A percentile compares a stretch with the other conserved stretches of the same genome.
Conservation (phyloP, 2,113 vertebrate species). For the Zosterops japonicus region DNA sequence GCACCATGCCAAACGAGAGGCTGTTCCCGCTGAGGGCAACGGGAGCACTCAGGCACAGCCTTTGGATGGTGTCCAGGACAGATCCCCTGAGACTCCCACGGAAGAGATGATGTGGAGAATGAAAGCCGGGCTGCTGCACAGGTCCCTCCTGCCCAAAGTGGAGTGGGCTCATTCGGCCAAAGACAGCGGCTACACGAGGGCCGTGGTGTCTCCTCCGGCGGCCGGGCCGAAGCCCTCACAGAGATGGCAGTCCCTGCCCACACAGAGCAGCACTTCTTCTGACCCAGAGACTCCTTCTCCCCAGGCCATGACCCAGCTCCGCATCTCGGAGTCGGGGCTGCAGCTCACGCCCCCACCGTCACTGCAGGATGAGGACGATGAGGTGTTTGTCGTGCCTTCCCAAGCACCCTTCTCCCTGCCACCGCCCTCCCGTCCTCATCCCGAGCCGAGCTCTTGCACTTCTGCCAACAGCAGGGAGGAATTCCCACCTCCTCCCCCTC, state of each 20-base stretch:
- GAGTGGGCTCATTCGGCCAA: neutral
- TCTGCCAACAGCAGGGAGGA: constrained; percentile 28
- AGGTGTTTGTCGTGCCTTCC: constrained; percentile 81
- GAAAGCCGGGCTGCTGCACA: constrained; percentile 39
- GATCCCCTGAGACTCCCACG: constrained; percentile 2
- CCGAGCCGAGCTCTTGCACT: constrained; percentile 31
- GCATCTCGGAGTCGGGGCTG: constrained; percentile 82
- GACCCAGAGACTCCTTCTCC: constrained; percentile 54
- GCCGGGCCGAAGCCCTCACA: neutral
- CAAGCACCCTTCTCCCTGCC: constrained; percentile 8
- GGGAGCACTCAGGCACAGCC: neutral
- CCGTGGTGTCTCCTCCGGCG: rapidly evolving
- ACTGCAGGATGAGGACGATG: constrained; percentile 78
- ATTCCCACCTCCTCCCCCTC: constrained; percentile 64
- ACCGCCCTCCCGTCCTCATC: neutral
- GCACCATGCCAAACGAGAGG: neutral
- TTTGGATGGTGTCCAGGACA: constrained; percentile 5
- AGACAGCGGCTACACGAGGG: neutral
- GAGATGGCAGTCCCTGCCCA: constrained; percentile 16
- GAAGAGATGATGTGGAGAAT: constrained; percentile 57
- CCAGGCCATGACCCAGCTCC: constrained; percentile 68
- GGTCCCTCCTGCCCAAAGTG: neutral
- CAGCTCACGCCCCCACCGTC: neutral
- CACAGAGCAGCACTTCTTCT: constrained; percentile 60
- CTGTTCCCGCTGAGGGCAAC: neutral